Evolutionary conservation across 2,113 vertebrate genomes (phyloP).

Genomic region (Columba livia): DNA sequence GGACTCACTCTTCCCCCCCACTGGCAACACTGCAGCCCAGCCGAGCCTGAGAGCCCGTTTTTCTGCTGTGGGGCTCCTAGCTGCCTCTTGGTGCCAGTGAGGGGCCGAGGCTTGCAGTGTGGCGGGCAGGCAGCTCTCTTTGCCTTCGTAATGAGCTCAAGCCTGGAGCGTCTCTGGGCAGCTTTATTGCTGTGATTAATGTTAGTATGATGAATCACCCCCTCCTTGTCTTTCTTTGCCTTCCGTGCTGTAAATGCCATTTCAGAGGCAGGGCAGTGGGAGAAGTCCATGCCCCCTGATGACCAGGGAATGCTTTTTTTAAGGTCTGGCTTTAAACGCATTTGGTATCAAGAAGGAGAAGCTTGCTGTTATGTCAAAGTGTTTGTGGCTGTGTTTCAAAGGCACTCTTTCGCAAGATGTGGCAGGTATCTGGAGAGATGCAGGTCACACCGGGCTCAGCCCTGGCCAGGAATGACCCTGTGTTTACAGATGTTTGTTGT

Average conservation of each 20-base stretch:
- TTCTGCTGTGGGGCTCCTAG: not conserved
- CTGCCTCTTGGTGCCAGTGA: rapidly evolving
- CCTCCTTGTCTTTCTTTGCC: not conserved
- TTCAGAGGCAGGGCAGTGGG: not conserved
- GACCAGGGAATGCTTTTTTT: not conserved
- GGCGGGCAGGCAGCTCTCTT: not conserved
- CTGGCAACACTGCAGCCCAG: too few species aligned
- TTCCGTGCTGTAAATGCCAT: not conserved
- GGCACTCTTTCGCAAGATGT: not conserved
- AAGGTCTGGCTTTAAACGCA: not conserved
- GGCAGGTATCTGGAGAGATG: not conserved
- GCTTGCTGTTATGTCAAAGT: rapidly evolving
- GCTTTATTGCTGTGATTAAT: not conserved
- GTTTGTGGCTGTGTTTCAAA: not conserved
- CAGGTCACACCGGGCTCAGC: not conserved
- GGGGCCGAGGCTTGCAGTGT: rapidly evolving
- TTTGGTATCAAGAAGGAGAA: too few species aligned
- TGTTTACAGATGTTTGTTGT: not conserved
- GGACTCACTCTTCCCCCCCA: not conserved
- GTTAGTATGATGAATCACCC: not conserved
- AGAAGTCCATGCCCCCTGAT: rapidly evolving
- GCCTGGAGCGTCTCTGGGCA: not conserved
- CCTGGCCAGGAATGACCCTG: not conserved
- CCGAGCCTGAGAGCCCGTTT: rapidly evolving
- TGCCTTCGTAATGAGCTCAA: not conserved